These are phyloP conservation scores for Tenualosa thibaudeaui DNA, from an alignment of 2,797 vertebrate genomes.

Conservation along the genomic window DNA sequence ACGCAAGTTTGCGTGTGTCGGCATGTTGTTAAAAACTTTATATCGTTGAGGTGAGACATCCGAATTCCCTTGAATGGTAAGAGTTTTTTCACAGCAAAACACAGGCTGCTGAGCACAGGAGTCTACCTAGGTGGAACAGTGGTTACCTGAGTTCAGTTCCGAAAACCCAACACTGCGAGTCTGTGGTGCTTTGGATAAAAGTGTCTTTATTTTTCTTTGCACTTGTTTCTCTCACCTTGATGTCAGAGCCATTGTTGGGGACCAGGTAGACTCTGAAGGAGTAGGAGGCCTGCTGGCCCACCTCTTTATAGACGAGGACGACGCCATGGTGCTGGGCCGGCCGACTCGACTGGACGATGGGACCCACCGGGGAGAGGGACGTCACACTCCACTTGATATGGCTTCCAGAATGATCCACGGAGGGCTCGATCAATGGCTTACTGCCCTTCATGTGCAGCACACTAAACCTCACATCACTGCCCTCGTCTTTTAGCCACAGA, in stretches of 20 bases:
- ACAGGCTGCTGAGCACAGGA: too few species aligned
- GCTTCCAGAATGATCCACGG: slow-evolving; percentile 75
- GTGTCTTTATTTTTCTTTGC: too few species aligned
- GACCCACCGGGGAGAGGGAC: slow-evolving; percentile 85
- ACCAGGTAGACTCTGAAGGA: slow-evolving; percentile 84
- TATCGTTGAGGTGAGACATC: too few species aligned
- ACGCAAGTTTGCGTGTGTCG: too few species aligned
- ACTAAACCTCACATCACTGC: slow-evolving; percentile 73
- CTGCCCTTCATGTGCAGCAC: slow-evolving; percentile 81
- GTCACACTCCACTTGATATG: slow-evolving; percentile 85
- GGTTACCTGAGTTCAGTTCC: too few species aligned
- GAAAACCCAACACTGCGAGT: too few species aligned
- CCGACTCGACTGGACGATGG: slow-evolving; percentile 72
- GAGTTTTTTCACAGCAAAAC: too few species aligned
- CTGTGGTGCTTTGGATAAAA: too few species aligned
- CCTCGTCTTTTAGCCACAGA: slow-evolving; percentile 62
- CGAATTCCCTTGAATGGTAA: too few species aligned
- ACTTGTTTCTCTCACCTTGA: slow-evolving; percentile 69
- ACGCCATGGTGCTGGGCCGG: slow-evolving; percentile 77
- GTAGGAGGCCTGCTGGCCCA: slow-evolving; percentile 68
- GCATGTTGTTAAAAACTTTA: too few species aligned
- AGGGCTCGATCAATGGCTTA: slow-evolving; percentile 72
- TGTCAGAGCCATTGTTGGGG: slow-evolving; percentile 83
- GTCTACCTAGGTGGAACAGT: too few species aligned
- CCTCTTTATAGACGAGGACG: slow-evolving; percentile 83